Percentiles rank a stretch among this genome's conserved stretches.
phyloP scores from a whole-genome alignment of 2,888 invertebrate genomes.

The Prostheceraeus crozeri region DNA sequence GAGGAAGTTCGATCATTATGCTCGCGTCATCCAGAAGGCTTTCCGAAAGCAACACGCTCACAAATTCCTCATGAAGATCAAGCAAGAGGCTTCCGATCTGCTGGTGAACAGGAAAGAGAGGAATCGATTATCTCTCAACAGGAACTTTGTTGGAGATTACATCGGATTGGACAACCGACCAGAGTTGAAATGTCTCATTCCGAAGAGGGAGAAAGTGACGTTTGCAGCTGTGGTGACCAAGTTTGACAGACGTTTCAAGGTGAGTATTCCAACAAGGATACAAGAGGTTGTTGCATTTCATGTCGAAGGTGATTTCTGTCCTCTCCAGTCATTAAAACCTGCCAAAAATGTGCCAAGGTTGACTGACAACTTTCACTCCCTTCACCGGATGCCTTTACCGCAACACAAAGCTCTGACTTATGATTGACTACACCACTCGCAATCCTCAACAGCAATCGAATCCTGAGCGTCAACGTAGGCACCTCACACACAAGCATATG shows the following conservation, averaged over 20 bases:
- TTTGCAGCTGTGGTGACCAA: constrained; percentile 65
- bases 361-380: no score
- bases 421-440: no score
- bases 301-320: neutral
- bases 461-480: no score
- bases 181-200: constrained; percentile 61
- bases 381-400: no score
- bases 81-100: constrained; percentile 61
- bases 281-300: neutral
- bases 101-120: constrained; percentile 63
- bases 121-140: constrained; percentile 62
- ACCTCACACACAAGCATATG: no score
- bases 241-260: constrained; percentile 65
- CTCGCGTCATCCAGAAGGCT: constrained; percentile 65
- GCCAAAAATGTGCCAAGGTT: no score
- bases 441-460: no score
- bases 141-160: constrained; percentile 66
- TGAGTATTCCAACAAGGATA: constrained; percentile 48
- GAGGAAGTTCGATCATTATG: constrained; percentile 64
- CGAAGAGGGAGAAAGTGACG: constrained; percentile 63
- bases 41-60: constrained; percentile 64
- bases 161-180: constrained; percentile 64
- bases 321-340: no score
- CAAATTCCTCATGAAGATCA: constrained; percentile 61
- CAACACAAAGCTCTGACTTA: no score